Conservation (phyloP, 2,888 invertebrate genomes). For the Netelia virgata region DNA sequence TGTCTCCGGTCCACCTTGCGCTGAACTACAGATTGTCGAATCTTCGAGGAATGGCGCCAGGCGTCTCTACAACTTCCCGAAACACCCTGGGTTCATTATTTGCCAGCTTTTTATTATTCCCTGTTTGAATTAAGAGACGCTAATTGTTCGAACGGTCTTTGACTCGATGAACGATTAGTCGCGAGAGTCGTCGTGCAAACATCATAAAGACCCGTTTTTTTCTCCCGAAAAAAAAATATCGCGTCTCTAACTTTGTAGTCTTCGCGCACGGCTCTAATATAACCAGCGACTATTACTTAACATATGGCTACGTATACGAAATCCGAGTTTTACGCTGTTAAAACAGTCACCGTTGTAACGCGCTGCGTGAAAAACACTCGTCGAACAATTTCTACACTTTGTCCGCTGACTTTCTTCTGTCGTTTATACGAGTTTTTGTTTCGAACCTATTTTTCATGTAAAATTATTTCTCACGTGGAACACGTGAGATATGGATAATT, state of each 20-base stretch:
- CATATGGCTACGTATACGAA: slow-evolving; percentile 5
- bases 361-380: slow-evolving; percentile 26
- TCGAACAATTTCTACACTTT: slow-evolving; percentile 43
- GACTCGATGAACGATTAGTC: background rate
- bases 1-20: background rate
- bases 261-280: slow-evolving; percentile 20
- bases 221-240: too few relatives aligned
- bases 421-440: slow-evolving; percentile 20
- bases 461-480: slow-evolving; percentile 1
- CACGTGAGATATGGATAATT: background rate
- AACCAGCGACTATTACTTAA: slow-evolving; percentile 40
- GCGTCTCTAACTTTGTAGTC: slow-evolving; percentile 23
- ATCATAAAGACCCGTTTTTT: too few relatives aligned
- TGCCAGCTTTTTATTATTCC: too few relatives aligned
- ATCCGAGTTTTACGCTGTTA: background rate
- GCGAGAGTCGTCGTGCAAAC: background rate
- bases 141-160: too few relatives aligned
- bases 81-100: too few relatives aligned
- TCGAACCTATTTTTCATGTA: background rate
- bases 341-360: slow-evolving; percentile 9
- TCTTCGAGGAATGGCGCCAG: background rate
- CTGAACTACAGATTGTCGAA: background rate
- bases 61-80: too few relatives aligned
- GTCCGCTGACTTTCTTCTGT: slow-evolving; percentile 31
- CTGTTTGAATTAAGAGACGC: too few relatives aligned